phyloP scores from a whole-genome alignment of 2,888 invertebrate species.

The Oligia strigilis region DNA sequence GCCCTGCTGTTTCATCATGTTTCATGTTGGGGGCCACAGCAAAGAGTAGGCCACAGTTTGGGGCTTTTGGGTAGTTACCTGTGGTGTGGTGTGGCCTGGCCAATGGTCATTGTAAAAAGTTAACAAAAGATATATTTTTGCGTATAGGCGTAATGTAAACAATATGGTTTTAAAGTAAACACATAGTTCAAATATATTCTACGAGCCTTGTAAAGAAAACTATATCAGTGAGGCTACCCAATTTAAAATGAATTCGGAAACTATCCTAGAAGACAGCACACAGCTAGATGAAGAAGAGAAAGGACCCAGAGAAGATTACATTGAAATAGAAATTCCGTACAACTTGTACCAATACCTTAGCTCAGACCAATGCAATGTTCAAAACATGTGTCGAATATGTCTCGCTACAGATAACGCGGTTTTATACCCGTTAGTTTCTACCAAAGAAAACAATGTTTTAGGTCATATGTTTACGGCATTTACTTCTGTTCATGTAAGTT shows the following conservation, averaged over 20 bases:
- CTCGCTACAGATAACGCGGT: slow-evolving; percentile 75
- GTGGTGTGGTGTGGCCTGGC: background rate
- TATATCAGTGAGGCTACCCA: background rate
- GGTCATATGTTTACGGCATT: slow-evolving; percentile 80
- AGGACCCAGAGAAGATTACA: slow-evolving; percentile 49
- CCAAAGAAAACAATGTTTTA: slow-evolving; percentile 75
- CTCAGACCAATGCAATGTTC: slow-evolving; percentile 69
- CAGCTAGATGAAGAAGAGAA: slow-evolving; percentile 14
- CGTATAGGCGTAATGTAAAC: background rate
- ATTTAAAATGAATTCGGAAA: slow-evolving; percentile 36
- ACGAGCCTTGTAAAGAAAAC: background rate
- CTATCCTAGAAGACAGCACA: background rate
- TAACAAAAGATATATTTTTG: background rate
- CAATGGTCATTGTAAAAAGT: background rate
- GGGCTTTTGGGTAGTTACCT: background rate
- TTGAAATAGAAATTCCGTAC: slow-evolving; percentile 74
- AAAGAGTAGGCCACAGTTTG: background rate
- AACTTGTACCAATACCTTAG: slow-evolving; percentile 71
- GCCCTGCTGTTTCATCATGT: background rate
- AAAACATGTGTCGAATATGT: slow-evolving; percentile 88
- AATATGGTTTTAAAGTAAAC: slow-evolving; percentile 4
- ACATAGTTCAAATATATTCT: background rate
- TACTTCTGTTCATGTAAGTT: slow-evolving; percentile 80
- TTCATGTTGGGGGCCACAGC: background rate
- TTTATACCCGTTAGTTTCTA: slow-evolving; percentile 78